Conservation (phyloP, 2,797 vertebrate species). For the Sardinella longiceps region DNA sequence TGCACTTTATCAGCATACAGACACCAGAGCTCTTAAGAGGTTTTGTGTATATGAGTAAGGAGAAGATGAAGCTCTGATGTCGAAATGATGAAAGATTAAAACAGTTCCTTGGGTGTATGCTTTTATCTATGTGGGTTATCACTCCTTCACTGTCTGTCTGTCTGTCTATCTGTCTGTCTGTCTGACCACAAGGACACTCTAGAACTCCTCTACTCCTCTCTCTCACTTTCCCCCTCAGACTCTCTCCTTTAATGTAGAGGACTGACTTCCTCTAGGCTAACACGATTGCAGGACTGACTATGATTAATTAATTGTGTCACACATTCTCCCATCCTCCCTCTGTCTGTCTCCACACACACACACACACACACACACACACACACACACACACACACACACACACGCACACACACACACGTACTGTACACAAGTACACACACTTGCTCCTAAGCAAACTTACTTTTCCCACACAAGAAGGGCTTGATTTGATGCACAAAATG, state of each 20-base stretch:
- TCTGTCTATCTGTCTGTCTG: neutral
- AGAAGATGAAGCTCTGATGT: neutral
- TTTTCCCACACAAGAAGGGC: no score
- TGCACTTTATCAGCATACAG: neutral
- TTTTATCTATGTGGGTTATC: neutral
- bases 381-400: neutral
- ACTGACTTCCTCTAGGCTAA: neutral
- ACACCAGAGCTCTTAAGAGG: neutral
- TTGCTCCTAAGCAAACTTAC: no score
- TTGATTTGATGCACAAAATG: no score
- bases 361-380: slow-evolving; percentile 8
- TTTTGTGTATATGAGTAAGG: neutral
- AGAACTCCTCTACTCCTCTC: neutral
- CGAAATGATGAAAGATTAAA: no score
- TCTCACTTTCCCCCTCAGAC: neutral
- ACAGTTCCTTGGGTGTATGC: neutral
- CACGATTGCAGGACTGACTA: neutral
- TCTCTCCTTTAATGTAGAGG: neutral
- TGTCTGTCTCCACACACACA: neutral
- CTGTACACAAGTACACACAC: no score
- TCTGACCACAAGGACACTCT: neutral
- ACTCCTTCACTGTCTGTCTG: neutral
- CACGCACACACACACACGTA: slow-evolving; percentile 7
- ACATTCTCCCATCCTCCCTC: neutral
- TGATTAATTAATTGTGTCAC: neutral